phyloP scores from a whole-genome alignment of 2,113 vertebrate species.

The Caretta caretta region DNA sequence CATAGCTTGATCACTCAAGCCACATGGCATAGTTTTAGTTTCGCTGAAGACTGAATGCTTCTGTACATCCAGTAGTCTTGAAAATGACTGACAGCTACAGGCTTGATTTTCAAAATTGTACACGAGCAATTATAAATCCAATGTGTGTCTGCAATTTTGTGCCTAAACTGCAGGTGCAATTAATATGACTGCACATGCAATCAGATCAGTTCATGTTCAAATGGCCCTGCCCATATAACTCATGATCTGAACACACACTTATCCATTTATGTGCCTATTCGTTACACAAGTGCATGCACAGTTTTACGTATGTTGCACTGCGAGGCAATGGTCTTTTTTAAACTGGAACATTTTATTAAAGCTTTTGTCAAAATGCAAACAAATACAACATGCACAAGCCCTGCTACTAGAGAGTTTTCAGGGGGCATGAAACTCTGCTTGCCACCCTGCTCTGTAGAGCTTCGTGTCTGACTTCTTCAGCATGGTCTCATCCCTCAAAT shows the following conservation, averaged over 20 bases:
- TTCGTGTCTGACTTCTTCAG: too few relatives aligned
- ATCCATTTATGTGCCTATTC: neutral
- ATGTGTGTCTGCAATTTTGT: neutral
- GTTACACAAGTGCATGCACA: neutral
- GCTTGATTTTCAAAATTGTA: neutral
- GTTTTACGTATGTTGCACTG: neutral
- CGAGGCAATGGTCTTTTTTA: neutral
- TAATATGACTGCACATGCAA: neutral
- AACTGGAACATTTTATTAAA: neutral
- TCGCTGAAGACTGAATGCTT: neutral
- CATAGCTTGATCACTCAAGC: neutral
- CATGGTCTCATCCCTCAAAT: neutral
- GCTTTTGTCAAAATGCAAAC: neutral
- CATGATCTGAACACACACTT: neutral
- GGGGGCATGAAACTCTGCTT: neutral
- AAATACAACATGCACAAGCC: neutral
- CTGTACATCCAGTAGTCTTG: neutral
- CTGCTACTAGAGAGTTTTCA: neutral
- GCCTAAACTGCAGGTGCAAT: neutral
- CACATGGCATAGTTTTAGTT: neutral
- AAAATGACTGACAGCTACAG: neutral
- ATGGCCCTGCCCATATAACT: neutral
- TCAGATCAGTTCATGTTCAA: neutral
- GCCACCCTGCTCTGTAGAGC: too few relatives aligned
- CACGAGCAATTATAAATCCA: neutral